Base-by-base conservation (phyloP, 2,113 vertebrate species). In the Gasterosteus nipponicus region DNA sequence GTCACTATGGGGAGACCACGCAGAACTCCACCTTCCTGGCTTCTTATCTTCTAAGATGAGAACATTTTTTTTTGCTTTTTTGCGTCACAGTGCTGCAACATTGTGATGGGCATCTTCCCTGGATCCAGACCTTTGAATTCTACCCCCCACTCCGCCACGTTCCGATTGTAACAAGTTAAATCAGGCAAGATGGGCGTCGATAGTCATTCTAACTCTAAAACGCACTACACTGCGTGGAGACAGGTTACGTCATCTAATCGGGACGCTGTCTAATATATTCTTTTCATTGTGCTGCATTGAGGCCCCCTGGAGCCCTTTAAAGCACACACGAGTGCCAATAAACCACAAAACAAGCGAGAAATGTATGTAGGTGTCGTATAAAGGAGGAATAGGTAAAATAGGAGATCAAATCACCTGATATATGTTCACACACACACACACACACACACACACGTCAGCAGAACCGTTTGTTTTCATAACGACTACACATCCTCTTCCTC, bases 341-440 rank as follows among this genome's bases (percentile, higher is more conserved):
- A 73, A 69, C 61, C 26, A 35, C 12, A 15, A 60, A 22, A 53
- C 19, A n/a, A 14, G 5, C 6, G 70, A 58, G 8, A 16, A 26
- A 26, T 33, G 22, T 26, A 26, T 26, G 22, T 26, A 3, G 7
- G 41, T 33, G 35, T 5, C 26, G 1, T 26, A 19, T 47, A 56
- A 38, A 31, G 22, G 14, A 59, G 7, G 4, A n/a, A 8, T 46
- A 54, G 26, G 18, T 19, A 8, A 31, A 68, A 62, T 42, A 22
- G 53, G 0, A n/a, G 64, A 69, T 62, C 4, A 75, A 44, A 73
- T 76, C 62, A 82, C 78, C 77, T 81, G 71, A 76, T 81, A 33
- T 35, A 22, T 76, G 59, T 61, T 51, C 49, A 18, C 49, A 16
- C 1, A 49, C 70, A 10, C 63, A 47, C 74, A 18, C 77, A 61